Percentiles rank a stretch among this genome's conserved stretches.
These are phyloP conservation scores for Eupithecia centaureata DNA, from an alignment of 2,888 invertebrate species.

Conservation along the genomic window DNA sequence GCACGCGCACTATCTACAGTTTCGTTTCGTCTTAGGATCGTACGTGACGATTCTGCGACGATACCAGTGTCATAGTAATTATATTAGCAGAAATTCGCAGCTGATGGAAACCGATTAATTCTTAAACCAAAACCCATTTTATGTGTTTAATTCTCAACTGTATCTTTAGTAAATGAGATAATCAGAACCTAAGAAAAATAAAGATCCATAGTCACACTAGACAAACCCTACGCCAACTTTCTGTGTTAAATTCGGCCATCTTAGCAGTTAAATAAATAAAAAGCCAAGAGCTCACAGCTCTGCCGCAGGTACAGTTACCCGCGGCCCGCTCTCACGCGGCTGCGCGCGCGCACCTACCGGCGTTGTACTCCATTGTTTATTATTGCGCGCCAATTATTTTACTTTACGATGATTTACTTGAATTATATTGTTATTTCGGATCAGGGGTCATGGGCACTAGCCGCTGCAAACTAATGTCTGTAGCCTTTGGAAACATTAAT, in stretches of 20 bases:
- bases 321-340: background rate
- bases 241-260: background rate
- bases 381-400: background rate
- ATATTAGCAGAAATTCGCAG: no score
- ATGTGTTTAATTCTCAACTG: no score
- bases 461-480: background rate
- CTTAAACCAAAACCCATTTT: no score
- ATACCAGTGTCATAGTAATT: no score
- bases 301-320: constrained; percentile 6
- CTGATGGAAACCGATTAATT: no score
- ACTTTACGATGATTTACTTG: background rate
- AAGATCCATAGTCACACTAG: constrained; percentile 21
- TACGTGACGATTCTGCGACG: no score
- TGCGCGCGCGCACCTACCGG: background rate
- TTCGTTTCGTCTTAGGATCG: no score
- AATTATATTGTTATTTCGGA: background rate
- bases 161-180: no score
- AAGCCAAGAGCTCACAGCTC: no score
- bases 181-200: no score
- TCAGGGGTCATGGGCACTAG: background rate
- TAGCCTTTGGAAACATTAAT: background rate
- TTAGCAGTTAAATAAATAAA: constrained; percentile 1
- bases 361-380: constrained; percentile 1
- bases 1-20: no score
- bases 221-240: background rate